phyloP scores from a whole-genome alignment of 2,113 vertebrate genomes.

The Lota lota region DNA sequence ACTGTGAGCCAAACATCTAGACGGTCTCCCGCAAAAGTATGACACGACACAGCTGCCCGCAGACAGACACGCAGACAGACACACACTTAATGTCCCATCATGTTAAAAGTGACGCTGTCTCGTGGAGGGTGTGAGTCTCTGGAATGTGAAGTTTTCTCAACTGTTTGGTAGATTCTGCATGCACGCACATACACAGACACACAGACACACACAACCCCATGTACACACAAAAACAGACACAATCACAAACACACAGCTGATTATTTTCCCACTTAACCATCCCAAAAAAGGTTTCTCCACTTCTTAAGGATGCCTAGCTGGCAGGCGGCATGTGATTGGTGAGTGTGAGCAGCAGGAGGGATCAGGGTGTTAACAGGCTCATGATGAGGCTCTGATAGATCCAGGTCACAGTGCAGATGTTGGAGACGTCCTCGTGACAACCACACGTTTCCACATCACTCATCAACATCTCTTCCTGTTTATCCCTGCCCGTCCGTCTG shows the following conservation, averaged over 20 bases:
- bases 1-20: too few relatives aligned
- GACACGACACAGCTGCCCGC: too few relatives aligned
- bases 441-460: slow-evolving; percentile 46
- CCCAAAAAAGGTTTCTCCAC: slow-evolving; percentile 18
- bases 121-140: too few relatives aligned
- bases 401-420: slow-evolving; percentile 35
- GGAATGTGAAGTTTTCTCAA: too few relatives aligned
- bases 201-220: too few relatives aligned
- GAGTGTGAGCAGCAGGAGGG: slow-evolving; percentile 35
- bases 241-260: not conserved
- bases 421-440: slow-evolving; percentile 22
- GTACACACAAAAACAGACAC: not conserved
- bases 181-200: too few relatives aligned
- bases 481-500: slow-evolving; percentile 8
- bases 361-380: slow-evolving; percentile 34
- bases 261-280: slow-evolving; percentile 12
- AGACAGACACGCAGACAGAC: too few relatives aligned
- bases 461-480: slow-evolving; percentile 24
- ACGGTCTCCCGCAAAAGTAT: too few relatives aligned
- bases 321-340: slow-evolving; percentile 37
- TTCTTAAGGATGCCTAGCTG: slow-evolving; percentile 25
- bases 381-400: slow-evolving; percentile 40
- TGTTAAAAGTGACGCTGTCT: too few relatives aligned
- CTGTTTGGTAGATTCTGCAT: too few relatives aligned
- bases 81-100: too few relatives aligned